Base-by-base conservation (phyloP, 2,888 invertebrate species). In the Dicyrtoma fusca region DNA sequence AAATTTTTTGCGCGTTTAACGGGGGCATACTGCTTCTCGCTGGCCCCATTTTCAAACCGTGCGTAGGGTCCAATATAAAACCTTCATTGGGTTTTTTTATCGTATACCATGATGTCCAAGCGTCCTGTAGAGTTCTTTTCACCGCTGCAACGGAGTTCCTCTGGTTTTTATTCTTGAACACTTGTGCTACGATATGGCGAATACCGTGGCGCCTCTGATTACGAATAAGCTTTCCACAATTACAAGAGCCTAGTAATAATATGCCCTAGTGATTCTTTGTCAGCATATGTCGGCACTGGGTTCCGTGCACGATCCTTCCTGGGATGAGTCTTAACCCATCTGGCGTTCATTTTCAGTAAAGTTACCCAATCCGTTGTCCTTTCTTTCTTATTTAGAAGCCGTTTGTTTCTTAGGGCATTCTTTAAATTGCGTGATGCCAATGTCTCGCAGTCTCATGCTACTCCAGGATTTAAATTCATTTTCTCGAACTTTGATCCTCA, bases 321-420 rank as follows among this genome's bases (percentile, higher is more conserved):
- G 62, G 66, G 1, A 62, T 64, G 49, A 21, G 0, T 45, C 53
- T 26, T 11, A 74, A 71, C 11, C 71, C n/a, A 62, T 21, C 66
- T 62, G 14, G 61, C 21, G n/a, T 47, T 55, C 71, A 74, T 74
- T 68, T 66, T 65, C 14, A 70, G 42, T 13, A 49, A 44, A 0
- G 59, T 55, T 17, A 53, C 57, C 59, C 61, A 74, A 47, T 74
- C 71, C 1, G 55, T 25, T 13, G 70, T 65, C 11, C 71, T 49
- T 8, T 71, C 74, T 5, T 3, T 34, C 8, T 34, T 34, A 34
- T 34, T 34, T 34, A 17, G 3, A 1, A 74, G 13, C 14, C 13
- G 8, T 13, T 14, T 34, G 47, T 74, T 74, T 2, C 64, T 17
- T 4, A 17, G 53, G 8, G 14, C 13, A 42, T 45, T 71, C 34